These are phyloP conservation scores for Chiroxiphia lanceolata DNA, from an alignment of 2,797 vertebrate genomes.

Conservation along the genomic window DNA sequence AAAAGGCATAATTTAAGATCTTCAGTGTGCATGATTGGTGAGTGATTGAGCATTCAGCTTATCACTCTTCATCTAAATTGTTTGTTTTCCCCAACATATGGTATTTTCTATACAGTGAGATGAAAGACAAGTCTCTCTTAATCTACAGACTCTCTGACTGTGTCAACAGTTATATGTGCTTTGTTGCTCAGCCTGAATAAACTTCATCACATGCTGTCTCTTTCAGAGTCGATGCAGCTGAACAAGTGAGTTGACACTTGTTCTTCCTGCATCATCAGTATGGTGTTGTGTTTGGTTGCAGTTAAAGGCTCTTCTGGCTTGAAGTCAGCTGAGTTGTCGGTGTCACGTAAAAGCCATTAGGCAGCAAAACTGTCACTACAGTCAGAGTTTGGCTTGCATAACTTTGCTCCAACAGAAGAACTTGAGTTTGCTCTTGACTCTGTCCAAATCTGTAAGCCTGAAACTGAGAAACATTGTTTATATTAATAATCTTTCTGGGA, in stretches of 20 bases:
- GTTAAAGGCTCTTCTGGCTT: background rate
- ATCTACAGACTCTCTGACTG: background rate
- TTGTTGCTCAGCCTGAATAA: slow-evolving; percentile 32
- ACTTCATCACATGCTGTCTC: background rate
- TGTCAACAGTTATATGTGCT: slow-evolving; percentile 12
- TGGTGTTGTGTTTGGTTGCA: background rate
- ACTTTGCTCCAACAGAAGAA: background rate
- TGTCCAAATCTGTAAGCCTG: background rate
- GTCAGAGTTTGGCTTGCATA: background rate
- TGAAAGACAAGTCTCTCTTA: background rate
- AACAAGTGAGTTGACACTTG: background rate
- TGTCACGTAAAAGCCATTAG: background rate
- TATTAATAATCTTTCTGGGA: background rate
- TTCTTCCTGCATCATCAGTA: background rate
- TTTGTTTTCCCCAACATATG: slow-evolving; percentile 38
- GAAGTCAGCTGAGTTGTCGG: background rate
- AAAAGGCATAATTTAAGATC: background rate
- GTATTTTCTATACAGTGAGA: slow-evolving; percentile 36
- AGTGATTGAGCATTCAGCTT: slow-evolving; percentile 24
- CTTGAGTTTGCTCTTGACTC: background rate
- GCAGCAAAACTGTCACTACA: background rate
- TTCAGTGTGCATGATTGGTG: background rate
- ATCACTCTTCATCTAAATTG: background rate
- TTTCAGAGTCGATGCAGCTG: background rate
- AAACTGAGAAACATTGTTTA: background rate